These are phyloP conservation scores for Myiotriccus ornatus DNA, from an alignment of 2,797 vertebrate species.

Conservation along the genomic window DNA sequence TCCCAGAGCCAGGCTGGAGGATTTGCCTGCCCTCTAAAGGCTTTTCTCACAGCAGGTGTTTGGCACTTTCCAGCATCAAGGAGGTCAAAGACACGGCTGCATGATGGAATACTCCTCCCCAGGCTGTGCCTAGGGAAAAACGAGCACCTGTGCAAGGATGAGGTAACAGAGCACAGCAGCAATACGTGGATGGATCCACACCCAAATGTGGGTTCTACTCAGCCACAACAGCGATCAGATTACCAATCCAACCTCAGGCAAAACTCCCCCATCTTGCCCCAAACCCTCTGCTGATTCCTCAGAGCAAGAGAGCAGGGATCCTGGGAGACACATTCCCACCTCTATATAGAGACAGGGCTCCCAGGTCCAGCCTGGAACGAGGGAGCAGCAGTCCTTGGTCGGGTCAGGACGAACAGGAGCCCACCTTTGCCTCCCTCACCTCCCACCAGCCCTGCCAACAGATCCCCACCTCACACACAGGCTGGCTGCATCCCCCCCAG, in stretches of 20 bases:
- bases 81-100: neutral
- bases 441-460: neutral
- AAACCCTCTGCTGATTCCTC: neutral
- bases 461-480: fast-evolving
- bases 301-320: neutral
- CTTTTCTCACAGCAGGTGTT: neutral
- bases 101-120: neutral
- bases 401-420: neutral
- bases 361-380: neutral
- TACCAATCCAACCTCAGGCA: neutral
- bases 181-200: neutral
- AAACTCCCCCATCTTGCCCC: neutral
- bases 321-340: neutral
- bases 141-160: neutral
- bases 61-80: neutral
- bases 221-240: neutral
- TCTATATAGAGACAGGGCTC: fast-evolving
- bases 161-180: neutral
- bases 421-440: neutral
- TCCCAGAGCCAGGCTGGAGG: neutral
- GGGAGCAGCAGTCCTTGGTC: neutral
- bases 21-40: neutral
- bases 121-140: neutral
- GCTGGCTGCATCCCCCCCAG: fast-evolving
- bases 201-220: neutral